A percentile compares a stretch with the other conserved stretches of the same genome.
Conservation (phyloP, 2,797 vertebrate species). For the Chiloscyllium punctatum region DNA sequence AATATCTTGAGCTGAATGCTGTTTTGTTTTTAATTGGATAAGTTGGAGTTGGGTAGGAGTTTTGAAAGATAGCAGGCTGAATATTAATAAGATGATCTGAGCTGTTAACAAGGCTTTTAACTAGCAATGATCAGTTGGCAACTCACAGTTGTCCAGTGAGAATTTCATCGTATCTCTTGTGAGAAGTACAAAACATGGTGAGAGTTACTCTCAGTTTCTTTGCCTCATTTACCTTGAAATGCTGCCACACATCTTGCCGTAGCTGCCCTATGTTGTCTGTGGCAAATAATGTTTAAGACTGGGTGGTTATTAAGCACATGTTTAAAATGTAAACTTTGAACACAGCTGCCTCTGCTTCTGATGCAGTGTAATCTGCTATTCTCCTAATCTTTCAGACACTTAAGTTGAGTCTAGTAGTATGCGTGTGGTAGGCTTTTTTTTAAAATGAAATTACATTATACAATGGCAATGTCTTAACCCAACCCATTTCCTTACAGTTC, state of each 20-base stretch:
- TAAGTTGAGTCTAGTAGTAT: neutral
- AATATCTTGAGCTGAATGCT: neutral
- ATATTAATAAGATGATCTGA: too few relatives aligned
- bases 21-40: too few relatives aligned
- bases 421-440: neutral
- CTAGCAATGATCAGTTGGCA: too few relatives aligned
- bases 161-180: too few relatives aligned
- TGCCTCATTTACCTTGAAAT: too few relatives aligned
- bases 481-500: neutral
- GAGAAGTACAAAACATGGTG: too few relatives aligned
- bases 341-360: neutral
- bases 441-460: conserved; percentile 15
- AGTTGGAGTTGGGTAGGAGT: too few relatives aligned
- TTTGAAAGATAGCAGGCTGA: too few relatives aligned
- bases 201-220: too few relatives aligned
- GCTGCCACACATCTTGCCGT: too few relatives aligned
- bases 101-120: too few relatives aligned
- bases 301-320: neutral
- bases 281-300: neutral
- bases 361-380: neutral
- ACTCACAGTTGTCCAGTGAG: too few relatives aligned
- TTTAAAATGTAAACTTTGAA: neutral
- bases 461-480: conserved; percentile 8
- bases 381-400: neutral
- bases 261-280: neutral